A percentile compares a stretch with the other conserved stretches of the same genome.
phyloP scores from a whole-genome alignment of 2,888 invertebrate species.

The Diabrotica balteata region DNA sequence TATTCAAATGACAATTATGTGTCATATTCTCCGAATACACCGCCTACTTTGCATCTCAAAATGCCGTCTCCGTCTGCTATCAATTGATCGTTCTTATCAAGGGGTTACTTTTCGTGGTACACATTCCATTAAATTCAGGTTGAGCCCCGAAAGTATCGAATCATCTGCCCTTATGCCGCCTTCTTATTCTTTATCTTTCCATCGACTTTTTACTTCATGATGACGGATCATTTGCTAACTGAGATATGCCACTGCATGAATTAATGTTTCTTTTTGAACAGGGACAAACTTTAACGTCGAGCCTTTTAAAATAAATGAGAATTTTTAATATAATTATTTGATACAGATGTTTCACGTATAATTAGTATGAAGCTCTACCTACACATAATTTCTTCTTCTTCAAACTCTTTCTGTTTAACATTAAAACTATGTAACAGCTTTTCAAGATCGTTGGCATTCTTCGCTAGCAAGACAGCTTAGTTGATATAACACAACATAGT shows the following conservation, averaged over 20 bases:
- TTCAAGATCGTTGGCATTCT: too few relatives aligned
- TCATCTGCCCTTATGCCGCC: conserved; percentile 36
- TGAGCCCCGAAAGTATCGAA: conserved; percentile 34
- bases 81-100: conserved; percentile 60
- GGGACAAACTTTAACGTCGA: neutral
- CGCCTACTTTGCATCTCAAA: neutral
- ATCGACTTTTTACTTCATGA: conserved; percentile 50
- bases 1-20: too few relatives aligned
- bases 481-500: too few relatives aligned
- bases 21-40: too few relatives aligned
- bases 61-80: conserved; percentile 46
- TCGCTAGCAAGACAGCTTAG: too few relatives aligned
- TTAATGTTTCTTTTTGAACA: conserved; percentile 36
- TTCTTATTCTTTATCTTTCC: conserved; percentile 49
- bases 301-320: too few relatives aligned
- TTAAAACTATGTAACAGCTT: too few relatives aligned
- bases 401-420: too few relatives aligned
- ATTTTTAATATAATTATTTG: too few relatives aligned
- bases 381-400: too few relatives aligned
- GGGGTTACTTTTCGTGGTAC: conserved; percentile 59
- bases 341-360: too few relatives aligned
- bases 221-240: conserved; percentile 52
- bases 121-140: conserved; percentile 57
- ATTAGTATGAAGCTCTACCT: too few relatives aligned
- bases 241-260: conserved; percentile 41